phyloP scores from a whole-genome alignment of 64 coral and sea anemone genomes.

The Actinia tenebrosa region DNA sequence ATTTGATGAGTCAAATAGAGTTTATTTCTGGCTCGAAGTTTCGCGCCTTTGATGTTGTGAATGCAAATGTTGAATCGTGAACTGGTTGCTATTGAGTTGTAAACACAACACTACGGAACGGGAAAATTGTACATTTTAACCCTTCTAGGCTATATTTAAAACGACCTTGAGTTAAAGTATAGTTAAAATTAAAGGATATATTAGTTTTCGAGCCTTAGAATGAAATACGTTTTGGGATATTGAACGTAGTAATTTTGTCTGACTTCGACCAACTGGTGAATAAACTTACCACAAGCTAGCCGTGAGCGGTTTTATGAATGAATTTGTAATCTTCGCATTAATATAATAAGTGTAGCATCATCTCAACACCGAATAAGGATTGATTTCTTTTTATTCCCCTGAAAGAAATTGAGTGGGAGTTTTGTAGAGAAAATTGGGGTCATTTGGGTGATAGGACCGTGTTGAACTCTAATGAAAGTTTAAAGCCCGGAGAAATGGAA shows the following conservation, averaged over 20 bases:
- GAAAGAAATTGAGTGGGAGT: not conserved
- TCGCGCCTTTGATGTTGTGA: not conserved
- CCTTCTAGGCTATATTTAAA: not conserved
- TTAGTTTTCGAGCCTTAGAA: not conserved
- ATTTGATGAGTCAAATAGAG: not conserved
- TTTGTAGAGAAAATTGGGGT: not conserved
- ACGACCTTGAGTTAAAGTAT: not conserved
- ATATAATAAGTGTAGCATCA: not conserved
- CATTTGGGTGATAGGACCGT: not conserved
- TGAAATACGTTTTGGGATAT: not conserved
- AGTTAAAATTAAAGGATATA: not conserved
- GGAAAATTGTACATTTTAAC: constrained; percentile 8
- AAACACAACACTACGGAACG: constrained; percentile 10
- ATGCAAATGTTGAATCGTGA: not conserved
- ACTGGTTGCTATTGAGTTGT: constrained; percentile 21
- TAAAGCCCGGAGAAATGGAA: not conserved
- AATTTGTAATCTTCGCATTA: constrained; percentile 13
- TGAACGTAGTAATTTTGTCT: constrained; percentile 8
- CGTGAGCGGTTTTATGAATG: constrained; percentile 6
- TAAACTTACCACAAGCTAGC: not conserved
- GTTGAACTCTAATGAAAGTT: not conserved
- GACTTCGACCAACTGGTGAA: not conserved
- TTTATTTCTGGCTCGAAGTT: not conserved
- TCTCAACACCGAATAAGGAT: not conserved
- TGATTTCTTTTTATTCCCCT: not conserved